Percentiles rank a stretch among this genome's conserved stretches.
Conservation (phyloP, 2,888 invertebrate genomes). For the Rhopalosiphum nymphaeae region DNA sequence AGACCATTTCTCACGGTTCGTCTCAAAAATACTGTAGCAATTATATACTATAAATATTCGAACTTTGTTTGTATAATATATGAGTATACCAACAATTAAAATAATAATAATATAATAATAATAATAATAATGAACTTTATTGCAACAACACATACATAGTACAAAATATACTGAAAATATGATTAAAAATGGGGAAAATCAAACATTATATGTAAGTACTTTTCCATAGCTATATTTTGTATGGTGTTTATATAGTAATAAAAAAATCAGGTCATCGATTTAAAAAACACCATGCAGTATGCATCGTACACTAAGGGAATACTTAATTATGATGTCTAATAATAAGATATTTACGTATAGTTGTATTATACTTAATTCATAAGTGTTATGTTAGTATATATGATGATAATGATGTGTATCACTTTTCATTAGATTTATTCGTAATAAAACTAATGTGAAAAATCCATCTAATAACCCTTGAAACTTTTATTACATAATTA, state of each 20-base stretch:
- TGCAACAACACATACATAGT: too few species aligned
- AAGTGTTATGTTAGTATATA: neutral
- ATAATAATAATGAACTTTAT: too few species aligned
- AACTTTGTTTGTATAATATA: neutral
- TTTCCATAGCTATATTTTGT: neutral
- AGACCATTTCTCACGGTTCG: slow-evolving; percentile 37
- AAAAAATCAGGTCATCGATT: neutral
- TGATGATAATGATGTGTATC: neutral
- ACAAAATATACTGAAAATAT: neutral
- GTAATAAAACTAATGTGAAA: neutral
- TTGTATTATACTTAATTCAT: too few species aligned
- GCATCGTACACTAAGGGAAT: neutral
- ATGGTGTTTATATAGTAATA: neutral
- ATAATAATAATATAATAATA: too few species aligned
- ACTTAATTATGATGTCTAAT: neutral
- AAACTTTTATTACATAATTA: neutral
- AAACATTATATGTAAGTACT: neutral
- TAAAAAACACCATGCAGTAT: neutral
- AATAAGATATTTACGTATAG: neutral
- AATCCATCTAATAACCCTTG: neutral
- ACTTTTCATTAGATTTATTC: neutral
- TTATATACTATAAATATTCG: neutral
- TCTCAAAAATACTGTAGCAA: neutral
- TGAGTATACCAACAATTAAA: neutral
- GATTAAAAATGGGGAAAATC: neutral